phyloP scores from a whole-genome alignment of 2,888 invertebrate genomes.

The Phyto melanocephala region DNA sequence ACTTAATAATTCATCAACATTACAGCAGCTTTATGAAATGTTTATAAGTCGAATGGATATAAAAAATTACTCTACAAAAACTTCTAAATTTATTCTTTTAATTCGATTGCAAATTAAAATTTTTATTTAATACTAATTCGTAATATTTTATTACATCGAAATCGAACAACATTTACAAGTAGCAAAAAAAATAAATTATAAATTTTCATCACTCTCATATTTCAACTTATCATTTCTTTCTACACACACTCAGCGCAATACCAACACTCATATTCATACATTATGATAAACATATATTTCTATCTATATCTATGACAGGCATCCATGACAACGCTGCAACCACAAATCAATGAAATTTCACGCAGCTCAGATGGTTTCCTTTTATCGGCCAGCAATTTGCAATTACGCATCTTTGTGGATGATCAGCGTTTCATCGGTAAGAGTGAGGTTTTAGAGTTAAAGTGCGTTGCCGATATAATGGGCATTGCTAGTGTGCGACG shows the following conservation, averaged over 20 bases:
- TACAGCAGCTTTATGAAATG: too few relatives aligned
- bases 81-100: too few relatives aligned
- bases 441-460: slow-evolving; percentile 76
- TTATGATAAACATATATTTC: not conserved
- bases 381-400: slow-evolving; percentile 76
- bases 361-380: slow-evolving; percentile 76
- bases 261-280: not conserved
- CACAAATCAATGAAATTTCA: slow-evolving; percentile 78
- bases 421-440: slow-evolving; percentile 76
- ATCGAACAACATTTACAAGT: too few relatives aligned
- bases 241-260: too few relatives aligned
- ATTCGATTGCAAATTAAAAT: too few relatives aligned
- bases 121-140: too few relatives aligned
- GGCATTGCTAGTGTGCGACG: slow-evolving; percentile 72
- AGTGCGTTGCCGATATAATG: slow-evolving; percentile 77
- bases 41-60: too few relatives aligned
- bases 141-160: too few relatives aligned
- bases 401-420: slow-evolving; percentile 77
- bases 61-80: too few relatives aligned
- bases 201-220: not conserved
- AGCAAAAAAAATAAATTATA: too few relatives aligned
- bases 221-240: not conserved
- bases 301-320: slow-evolving; percentile 69
- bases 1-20: too few relatives aligned
- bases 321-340: slow-evolving; percentile 73